Conservation (phyloP, 2,113 vertebrate genomes). For the Eulacestoma nigropectus region DNA sequence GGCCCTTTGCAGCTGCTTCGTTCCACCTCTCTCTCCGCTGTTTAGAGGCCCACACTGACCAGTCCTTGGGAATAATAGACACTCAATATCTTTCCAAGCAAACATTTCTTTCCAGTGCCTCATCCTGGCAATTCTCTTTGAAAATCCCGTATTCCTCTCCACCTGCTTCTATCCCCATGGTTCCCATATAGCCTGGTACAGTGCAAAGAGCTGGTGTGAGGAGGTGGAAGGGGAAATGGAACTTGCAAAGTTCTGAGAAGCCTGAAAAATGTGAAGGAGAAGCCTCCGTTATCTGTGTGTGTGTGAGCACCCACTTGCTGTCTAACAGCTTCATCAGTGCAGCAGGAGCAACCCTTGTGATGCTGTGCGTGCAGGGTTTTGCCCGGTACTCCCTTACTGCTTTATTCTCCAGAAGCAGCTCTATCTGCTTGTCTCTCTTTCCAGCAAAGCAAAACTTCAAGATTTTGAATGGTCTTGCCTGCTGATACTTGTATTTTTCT, state of each 20-base stretch:
- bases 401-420: not conserved
- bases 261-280: not conserved
- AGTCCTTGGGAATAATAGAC: not conserved
- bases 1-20: not conserved
- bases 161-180: fast-evolving
- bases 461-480: not conserved
- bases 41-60: not conserved
- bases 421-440: not conserved
- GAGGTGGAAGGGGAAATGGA: not conserved
- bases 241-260: not conserved
- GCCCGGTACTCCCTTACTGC: not conserved
- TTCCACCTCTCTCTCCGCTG: not conserved
- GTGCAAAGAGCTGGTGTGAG: not conserved
- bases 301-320: not conserved
- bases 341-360: not conserved
- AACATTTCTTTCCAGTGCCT: not conserved
- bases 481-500: not conserved
- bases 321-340: not conserved
- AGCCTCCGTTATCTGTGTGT: not conserved
- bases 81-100: not conserved
- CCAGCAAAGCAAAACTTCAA: not conserved
- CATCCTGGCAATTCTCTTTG: not conserved
- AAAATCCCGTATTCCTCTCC: not conserved
- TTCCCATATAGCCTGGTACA: not conserved
- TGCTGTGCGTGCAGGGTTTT: not conserved